Percentiles rank a stretch among this genome's conserved stretches.
Evolutionary conservation across 2,113 vertebrate genomes (phyloP).

Genomic region (Poecilia latipinna): DNA sequence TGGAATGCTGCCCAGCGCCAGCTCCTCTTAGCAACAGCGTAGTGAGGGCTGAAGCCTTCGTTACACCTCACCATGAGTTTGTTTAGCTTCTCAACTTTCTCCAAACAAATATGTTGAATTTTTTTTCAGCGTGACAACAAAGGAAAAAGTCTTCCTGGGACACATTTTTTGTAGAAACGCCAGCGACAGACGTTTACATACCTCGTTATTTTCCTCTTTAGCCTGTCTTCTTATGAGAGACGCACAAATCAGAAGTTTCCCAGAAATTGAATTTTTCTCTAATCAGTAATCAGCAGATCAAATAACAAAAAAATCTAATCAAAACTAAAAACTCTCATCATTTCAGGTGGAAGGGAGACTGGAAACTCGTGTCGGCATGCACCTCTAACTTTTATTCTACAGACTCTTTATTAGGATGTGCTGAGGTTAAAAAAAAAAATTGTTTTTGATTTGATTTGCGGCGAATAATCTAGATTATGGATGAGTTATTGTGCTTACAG

Average conservation of each 20-base stretch:
- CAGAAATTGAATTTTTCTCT: neutral
- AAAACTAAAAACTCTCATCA: neutral
- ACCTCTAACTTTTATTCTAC: neutral
- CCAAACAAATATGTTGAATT: slow-evolving; percentile 58
- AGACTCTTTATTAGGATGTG: neutral
- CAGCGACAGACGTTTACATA: neutral
- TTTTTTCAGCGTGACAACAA: slow-evolving; percentile 41
- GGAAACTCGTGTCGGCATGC: neutral
- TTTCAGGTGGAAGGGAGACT: neutral
- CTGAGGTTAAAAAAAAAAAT: neutral
- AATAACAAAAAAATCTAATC: neutral
- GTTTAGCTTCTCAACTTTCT: slow-evolving; percentile 42
- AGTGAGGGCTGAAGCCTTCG: slow-evolving; percentile 27
- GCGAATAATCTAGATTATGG: no score
- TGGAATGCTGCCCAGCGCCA: slow-evolving; percentile 45
- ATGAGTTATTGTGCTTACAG: neutral
- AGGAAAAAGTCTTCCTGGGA: slow-evolving; percentile 16
- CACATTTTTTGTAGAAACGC: neutral
- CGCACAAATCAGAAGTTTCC: neutral
- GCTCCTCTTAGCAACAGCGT: slow-evolving; percentile 27
- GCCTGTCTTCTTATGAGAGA: neutral
- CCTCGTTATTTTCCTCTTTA: neutral
- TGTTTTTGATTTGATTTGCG: neutral
- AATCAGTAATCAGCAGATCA: neutral
- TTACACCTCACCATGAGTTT: slow-evolving; percentile 38